Base-by-base conservation (phyloP, 2,888 invertebrate genomes). In the Pyrrhosoma nymphula region DNA sequence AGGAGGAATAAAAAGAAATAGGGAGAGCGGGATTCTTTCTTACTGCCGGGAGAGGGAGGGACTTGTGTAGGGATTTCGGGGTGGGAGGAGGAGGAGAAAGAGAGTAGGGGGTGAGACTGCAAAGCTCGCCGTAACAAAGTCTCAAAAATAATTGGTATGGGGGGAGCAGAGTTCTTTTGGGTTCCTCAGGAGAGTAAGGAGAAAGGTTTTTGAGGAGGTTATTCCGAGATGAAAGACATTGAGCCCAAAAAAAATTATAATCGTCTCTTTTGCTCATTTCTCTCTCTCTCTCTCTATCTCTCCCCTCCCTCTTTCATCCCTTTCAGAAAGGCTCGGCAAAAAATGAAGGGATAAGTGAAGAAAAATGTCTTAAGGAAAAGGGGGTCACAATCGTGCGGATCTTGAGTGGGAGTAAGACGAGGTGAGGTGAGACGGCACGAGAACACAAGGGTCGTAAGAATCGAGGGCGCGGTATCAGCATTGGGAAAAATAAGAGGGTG, bases 121-220 rank as follows among this genome's bases (percentile, higher is more conserved):
- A 82, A 82, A 82, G 82, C 30, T 14, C 35, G 18, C 30, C 82
- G 82, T 82, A 82, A 82, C 82, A 82, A 69, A 69, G 82, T 82
- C 82, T 82, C 82, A 82, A 82, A 82, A 82, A 82, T 82, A 82
- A 82, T 82, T 82, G 82, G 35, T 82, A 82, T 16, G 26, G 82
- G 30, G 82, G 14, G 75, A 30, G 75, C 4, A 18, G 82, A 82
- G 30, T 35, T 82, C 35, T 82, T 18, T 82, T 23, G 35, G 35
- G 30, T 35, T 82, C 69, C 35, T 14, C 30, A 35, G 82, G 18
- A 35, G 82, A 82, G 82, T 35, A 35, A 35, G 35, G 82, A 30
- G 35, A 82, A 18, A 35, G 82, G 82, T 82, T 82, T 35, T 82
- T 35, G 82, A 82, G 75, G 75, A 82, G 82, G 82, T 82, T 35